A percentile compares a stretch with the other conserved stretches of the same genome.
phyloP scores from a whole-genome alignment of 2,797 vertebrate genomes.

The Leptoclinus maculatus region DNA sequence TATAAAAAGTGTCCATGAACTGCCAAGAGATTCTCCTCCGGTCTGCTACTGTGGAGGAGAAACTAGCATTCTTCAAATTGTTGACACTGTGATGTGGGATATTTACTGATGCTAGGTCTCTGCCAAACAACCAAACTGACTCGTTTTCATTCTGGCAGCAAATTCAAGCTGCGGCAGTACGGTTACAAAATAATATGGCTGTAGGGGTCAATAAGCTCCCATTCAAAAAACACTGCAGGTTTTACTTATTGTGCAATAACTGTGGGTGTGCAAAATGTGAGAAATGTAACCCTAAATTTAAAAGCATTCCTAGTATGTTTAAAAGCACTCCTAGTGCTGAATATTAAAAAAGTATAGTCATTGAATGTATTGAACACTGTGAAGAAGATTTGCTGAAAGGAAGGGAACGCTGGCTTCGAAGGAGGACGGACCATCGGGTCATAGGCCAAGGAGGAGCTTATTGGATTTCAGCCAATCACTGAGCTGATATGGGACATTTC shows the following conservation, averaged over 20 bases:
- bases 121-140: conserved; percentile 50
- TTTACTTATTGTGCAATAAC: conserved; percentile 16
- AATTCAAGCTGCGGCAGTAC: conserved; percentile 32
- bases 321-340: no score
- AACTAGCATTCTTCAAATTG: conserved; percentile 30
- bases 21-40: conserved; percentile 34
- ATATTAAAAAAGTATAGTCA: no score
- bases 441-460: no score
- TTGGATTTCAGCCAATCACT: no score
- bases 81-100: conserved; percentile 36
- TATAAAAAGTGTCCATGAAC: conserved; percentile 46
- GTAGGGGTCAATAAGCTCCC: conserved; percentile 22
- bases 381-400: no score
- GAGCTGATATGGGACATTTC: no score
- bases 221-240: background rate
- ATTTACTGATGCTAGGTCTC: conserved; percentile 45
- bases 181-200: conserved; percentile 33
- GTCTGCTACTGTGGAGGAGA: conserved; percentile 39
- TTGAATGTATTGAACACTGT: no score
- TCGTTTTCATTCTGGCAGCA: conserved; percentile 48
- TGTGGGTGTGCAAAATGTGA: background rate
- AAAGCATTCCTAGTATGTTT: no score
- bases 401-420: no score
- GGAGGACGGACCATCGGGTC: no score
- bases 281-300: no score